phyloP scores from a whole-genome alignment of 2,888 invertebrate species.

The Cheilosia scutellata region DNA sequence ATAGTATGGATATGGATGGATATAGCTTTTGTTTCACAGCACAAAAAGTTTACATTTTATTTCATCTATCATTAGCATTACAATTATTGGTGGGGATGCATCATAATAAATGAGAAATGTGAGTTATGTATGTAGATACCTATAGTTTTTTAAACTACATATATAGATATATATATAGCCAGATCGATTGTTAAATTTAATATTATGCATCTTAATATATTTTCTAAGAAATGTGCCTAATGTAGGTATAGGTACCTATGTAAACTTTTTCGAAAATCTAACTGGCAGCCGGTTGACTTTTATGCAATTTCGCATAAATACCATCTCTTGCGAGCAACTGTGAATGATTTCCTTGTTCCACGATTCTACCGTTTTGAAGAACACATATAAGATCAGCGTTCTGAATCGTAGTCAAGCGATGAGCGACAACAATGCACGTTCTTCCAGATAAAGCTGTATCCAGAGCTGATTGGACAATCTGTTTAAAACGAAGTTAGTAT shows the following conservation, averaged over 20 bases:
- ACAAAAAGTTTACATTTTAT: too few relatives aligned
- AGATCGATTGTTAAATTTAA: too few relatives aligned
- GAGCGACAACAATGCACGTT: constrained; percentile 94
- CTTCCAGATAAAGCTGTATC: constrained; percentile 92
- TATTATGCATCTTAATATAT: too few relatives aligned
- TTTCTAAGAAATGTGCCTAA: neutral
- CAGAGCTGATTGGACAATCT: constrained; percentile 92
- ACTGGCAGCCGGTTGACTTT: constrained; percentile 84
- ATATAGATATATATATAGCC: too few relatives aligned
- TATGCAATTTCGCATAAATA: constrained; percentile 87
- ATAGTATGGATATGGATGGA: too few relatives aligned
- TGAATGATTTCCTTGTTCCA: constrained; percentile 90
- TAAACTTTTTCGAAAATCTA: constrained; percentile 1
- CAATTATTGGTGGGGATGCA: too few relatives aligned
- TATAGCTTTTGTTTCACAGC: too few relatives aligned
- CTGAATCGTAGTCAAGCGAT: constrained; percentile 92
- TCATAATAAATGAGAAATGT: too few relatives aligned
- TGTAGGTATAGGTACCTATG: neutral
- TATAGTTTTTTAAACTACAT: too few relatives aligned
- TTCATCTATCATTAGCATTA: too few relatives aligned
- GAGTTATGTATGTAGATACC: too few relatives aligned
- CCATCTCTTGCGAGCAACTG: constrained; percentile 88
- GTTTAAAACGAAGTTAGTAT: constrained; percentile 80
- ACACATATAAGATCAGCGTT: constrained; percentile 94
- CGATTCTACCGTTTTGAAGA: constrained; percentile 89